phyloP scores from a whole-genome alignment of 1,140 invertebrate genomes.

The Pantala flavescens region DNA sequence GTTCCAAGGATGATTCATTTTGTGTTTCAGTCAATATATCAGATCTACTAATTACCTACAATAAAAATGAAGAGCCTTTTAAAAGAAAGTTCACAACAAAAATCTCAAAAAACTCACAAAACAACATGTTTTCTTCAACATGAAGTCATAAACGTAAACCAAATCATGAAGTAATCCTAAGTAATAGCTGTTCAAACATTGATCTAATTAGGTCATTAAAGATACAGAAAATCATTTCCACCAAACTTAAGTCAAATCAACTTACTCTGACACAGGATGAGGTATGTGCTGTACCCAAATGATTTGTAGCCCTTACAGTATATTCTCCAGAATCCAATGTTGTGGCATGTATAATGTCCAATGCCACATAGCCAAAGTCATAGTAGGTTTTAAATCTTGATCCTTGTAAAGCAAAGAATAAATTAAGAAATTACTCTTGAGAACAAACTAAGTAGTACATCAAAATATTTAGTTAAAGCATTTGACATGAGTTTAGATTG shows the following conservation, averaged over 20 bases:
- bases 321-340: constrained; percentile 88
- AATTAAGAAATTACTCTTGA: neutral
- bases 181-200: too few species aligned
- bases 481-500: neutral
- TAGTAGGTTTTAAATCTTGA: constrained; percentile 91
- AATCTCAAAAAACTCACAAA: too few species aligned
- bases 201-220: too few species aligned
- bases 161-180: too few species aligned
- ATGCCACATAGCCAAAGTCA: constrained; percentile 84
- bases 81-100: too few species aligned
- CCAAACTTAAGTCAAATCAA: neutral
- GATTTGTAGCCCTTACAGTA: constrained; percentile 84
- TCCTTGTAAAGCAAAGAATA: constrained; percentile 27
- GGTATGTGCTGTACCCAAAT: constrained; percentile 82
- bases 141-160: too few species aligned
- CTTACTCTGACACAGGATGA: constrained; percentile 72
- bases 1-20: constrained; percentile 87
- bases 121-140: too few species aligned
- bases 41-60: constrained; percentile 56
- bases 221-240: too few species aligned
- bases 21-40: constrained; percentile 87
- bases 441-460: neutral
- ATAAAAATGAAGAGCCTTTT: constrained; percentile 14
- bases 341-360: constrained; percentile 80
- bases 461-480: neutral